Evolutionary conservation across 1,140 invertebrate species (phyloP).

Genomic region (Zaprionus gabonicus): DNA sequence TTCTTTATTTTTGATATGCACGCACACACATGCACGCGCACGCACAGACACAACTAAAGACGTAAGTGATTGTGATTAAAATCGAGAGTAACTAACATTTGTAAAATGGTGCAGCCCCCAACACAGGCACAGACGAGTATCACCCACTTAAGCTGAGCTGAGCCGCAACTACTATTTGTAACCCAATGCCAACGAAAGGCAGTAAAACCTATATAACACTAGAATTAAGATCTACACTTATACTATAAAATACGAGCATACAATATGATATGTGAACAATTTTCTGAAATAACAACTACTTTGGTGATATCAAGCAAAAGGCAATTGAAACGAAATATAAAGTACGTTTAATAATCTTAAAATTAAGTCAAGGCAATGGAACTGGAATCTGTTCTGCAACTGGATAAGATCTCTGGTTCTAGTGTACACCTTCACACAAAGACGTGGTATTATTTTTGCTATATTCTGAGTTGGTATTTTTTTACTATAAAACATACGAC

Average conservation of each 20-base stretch:
- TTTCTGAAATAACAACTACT: slow-evolving; percentile 67
- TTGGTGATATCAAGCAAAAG: slow-evolving; percentile 82
- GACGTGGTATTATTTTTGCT: slow-evolving; percentile 55
- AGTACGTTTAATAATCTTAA: slow-evolving; percentile 62
- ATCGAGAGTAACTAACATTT: slow-evolving; percentile 70
- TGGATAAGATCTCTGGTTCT: slow-evolving; percentile 37
- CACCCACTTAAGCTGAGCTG: slow-evolving; percentile 51
- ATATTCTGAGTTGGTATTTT: slow-evolving; percentile 52
- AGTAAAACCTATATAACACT: slow-evolving; percentile 72
- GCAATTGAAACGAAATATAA: slow-evolving; percentile 79
- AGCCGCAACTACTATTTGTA: slow-evolving; percentile 45
- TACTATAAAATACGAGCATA: slow-evolving; percentile 31
- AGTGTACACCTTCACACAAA: slow-evolving; percentile 48
- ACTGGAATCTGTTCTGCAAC: slow-evolving; percentile 21
- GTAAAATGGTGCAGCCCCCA: slow-evolving; percentile 58
- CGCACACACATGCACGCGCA: slow-evolving; percentile 40
- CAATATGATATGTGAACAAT: slow-evolving; percentile 34
- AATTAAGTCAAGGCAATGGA: slow-evolving; percentile 41
- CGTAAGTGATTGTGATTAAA: slow-evolving; percentile 79
- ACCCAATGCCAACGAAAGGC: slow-evolving; percentile 67
- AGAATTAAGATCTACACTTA: slow-evolving; percentile 65
- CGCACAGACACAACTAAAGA: slow-evolving; percentile 69
- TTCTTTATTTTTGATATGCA: slow-evolving; percentile 34
- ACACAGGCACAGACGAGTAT: slow-evolving; percentile 11
- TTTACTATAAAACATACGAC: slow-evolving; percentile 50